Base-by-base conservation (phyloP, 2,797 vertebrate species). In the Paramormyrops hopkinsi region DNA sequence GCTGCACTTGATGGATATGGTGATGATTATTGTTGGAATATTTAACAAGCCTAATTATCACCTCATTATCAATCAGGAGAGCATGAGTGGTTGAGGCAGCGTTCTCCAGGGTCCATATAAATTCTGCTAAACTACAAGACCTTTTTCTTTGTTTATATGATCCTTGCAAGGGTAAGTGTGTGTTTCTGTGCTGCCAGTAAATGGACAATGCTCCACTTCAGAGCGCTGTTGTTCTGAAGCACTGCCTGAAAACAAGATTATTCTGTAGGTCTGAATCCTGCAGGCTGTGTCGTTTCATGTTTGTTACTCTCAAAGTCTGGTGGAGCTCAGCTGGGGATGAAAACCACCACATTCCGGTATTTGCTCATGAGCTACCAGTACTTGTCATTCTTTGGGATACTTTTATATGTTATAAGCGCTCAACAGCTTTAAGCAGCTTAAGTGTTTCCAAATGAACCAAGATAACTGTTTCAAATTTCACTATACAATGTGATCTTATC, bases 1-100 rank as follows among this genome's bases (percentile, higher is more conserved):
- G 19, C 44, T 51, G 25, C 83, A 85, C 25, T 50, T 85, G 83
- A 85, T 85, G 83, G 83, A 50, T 48, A 85, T 25, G 44, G 22
- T 85, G 83, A 48, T 46, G 83, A 51, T 29, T 85, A 51, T 85
- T 85, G 41, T 46, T 82, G 41, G 76, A 82, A 82, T 82, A 50
- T 85, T 85, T 85, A 85, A 85, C 46, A 50, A 85, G 83, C 48
- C 48, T 46, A 85, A 50, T 85, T 85, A 51, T 85, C 83, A 50
- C 83, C 83, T 85, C 83, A 50, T 85, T 85, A 85, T 50, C 83
- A 85, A 85, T 85, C 44, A 85, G 4, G 22, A 85, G 83, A 85
- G 83, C 44, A 51, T 51, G 46, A 50, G n/a, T 76, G 46, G 83
- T 19, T 25, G 48, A 85, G 48, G 48, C 83, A 25, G 22, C 4